A percentile compares a stretch with the other conserved stretches of the same genome.
phyloP scores from a whole-genome alignment of 2,113 vertebrate species.

The Ploceus nigricollis region DNA sequence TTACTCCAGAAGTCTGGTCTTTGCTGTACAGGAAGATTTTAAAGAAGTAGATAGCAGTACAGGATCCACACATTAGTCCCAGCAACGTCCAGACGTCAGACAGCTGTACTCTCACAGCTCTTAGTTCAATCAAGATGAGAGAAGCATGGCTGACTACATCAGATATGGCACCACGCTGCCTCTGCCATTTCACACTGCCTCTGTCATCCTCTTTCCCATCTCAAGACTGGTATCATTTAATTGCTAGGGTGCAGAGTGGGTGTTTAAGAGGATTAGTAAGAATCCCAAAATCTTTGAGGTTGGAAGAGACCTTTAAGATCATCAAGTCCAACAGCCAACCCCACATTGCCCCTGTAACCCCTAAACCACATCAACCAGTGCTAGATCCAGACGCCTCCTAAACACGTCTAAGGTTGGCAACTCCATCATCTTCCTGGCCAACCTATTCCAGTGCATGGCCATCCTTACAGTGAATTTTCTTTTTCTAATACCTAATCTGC shows the following conservation, averaged over 20 bases:
- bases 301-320: not conserved
- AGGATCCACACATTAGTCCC: not conserved
- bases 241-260: not conserved
- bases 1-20: not conserved
- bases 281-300: not conserved
- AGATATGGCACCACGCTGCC: not conserved
- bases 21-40: not conserved
- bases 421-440: not conserved
- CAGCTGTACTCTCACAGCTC: not conserved
- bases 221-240: not conserved
- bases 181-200: not conserved
- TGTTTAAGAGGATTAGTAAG: not conserved
- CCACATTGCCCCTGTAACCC: fast-evolving
- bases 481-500: too few species aligned
- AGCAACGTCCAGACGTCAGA: not conserved
- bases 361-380: not conserved
- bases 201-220: not conserved
- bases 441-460: not conserved
- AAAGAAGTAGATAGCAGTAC: not conserved
- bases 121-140: not conserved
- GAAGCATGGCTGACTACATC: not conserved
- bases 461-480: not conserved
- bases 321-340: not conserved
- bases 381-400: fast-evolving
- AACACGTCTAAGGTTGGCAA: not conserved